Evolutionary conservation across 2,888 invertebrate species (phyloP), one percentile per base, ranked within the genome.

Genomic region (Drosophila histrio): DNA sequence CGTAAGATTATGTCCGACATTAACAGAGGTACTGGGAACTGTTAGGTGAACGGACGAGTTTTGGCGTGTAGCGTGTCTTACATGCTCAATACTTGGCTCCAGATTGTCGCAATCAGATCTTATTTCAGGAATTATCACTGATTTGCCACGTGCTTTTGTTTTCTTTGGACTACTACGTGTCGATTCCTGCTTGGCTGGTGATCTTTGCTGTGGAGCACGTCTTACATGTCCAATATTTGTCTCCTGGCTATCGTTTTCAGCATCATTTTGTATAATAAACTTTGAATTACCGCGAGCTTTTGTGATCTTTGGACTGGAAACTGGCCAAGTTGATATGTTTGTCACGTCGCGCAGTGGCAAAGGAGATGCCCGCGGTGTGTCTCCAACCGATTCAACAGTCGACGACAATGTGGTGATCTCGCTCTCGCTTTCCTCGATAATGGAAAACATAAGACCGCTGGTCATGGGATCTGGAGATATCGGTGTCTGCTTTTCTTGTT

Each of bases 381-480:
- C 30, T 2, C 15, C 43, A 9, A 7, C 3, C 0, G 24, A n/a
- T 11, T 53, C 34, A 21, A 21, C 11, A 1, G 39, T 7, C 5
- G 58, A 59, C 1, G 50, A 58, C 2, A 22, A 43, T 0, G 43
- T 41, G 0, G 1, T 43, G 3, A 54, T 41, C 1, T 69, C 74
- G 15, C n/a, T 22, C 1, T 72, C 72, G 2, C 28, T 47, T 22
- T 74, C 74, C 34, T 72, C 72, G 1, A 64, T 59, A 13, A 64
- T 69, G 1, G 72, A 69, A 34, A 19, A 49, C 41, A 69, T 44
- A 3, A 52, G 24, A 1, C 17, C 19, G 5, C 11, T 24, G 9
- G 13, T 19, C 1, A 24, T 9, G 7, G 26, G n/a, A 1, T 28
- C 7, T 6, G 1, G 1, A 15, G 41, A 13, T 9, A 17, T 7